phyloP scores from a whole-genome alignment of 1,140 invertebrate species.

The Drosophila yakuba region DNA sequence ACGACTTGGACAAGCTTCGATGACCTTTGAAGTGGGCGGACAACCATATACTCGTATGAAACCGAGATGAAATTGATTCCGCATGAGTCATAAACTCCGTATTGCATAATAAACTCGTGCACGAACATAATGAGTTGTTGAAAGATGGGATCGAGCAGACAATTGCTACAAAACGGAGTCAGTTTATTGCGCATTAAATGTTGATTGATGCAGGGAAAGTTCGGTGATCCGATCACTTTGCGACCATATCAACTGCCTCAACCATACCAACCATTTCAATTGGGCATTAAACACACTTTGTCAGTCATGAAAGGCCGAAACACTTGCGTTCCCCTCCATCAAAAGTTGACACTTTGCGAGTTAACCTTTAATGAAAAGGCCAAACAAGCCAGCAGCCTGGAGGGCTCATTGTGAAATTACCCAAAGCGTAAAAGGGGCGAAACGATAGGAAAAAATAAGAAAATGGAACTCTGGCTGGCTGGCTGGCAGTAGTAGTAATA shows the following conservation, averaged over 20 bases:
- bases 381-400: conserved; percentile 56
- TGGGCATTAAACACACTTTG: conserved; percentile 48
- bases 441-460: conserved; percentile 23
- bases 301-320: conserved; percentile 26
- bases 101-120: conserved; percentile 76
- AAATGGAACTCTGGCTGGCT: conserved; percentile 39
- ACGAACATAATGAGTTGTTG: conserved; percentile 59
- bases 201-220: conserved; percentile 38
- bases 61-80: conserved; percentile 66
- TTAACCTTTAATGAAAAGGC: conserved; percentile 59
- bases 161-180: conserved; percentile 21
- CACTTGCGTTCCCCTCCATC: conserved; percentile 57
- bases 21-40: conserved; percentile 8
- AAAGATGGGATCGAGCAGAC: neutral
- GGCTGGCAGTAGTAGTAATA: neutral
- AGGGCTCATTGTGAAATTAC: conserved; percentile 76
- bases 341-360: conserved; percentile 68
- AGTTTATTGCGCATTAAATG: conserved; percentile 18
- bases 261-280: conserved; percentile 34
- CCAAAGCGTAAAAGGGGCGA: conserved; percentile 36
- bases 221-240: conserved; percentile 5
- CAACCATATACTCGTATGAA: too few species aligned
- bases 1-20: conserved; percentile 20
- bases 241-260: conserved; percentile 1
- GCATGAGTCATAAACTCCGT: conserved; percentile 50